Conservation (phyloP, 2,797 vertebrate genomes). For the Chelonia mydas region DNA sequence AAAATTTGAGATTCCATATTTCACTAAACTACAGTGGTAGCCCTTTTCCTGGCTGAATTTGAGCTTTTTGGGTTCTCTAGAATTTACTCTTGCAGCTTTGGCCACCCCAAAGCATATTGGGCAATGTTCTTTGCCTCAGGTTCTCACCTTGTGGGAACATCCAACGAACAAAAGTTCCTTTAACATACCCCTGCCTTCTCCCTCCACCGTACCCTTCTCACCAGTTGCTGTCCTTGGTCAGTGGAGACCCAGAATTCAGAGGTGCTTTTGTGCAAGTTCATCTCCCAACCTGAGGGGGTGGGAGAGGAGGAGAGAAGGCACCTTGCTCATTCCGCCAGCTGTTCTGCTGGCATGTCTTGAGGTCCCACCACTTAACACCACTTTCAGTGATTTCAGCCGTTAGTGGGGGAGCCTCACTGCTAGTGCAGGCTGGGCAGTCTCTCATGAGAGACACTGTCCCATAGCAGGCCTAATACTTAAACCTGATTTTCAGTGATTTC, state of each 20-base stretch:
- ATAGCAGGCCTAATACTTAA: not conserved
- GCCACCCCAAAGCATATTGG: not conserved
- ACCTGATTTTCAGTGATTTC: not conserved
- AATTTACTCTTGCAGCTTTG: not conserved
- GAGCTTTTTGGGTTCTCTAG: not conserved
- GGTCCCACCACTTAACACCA: not conserved
- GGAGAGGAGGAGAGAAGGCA: not conserved
- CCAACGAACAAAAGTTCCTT: not conserved
- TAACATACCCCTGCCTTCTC: not conserved
- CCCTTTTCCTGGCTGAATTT: not conserved
- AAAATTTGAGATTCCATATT: not conserved
- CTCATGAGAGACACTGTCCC: not conserved
- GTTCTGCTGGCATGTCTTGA: not conserved
- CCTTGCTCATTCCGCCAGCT: not conserved
- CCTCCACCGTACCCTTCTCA: not conserved
- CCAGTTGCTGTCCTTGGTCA: not conserved
- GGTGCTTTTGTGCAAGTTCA: not conserved
- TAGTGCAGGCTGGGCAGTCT: not conserved
- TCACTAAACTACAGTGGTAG: not conserved
- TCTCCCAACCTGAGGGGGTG: not conserved
- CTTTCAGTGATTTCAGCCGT: not conserved
- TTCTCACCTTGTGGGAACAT: not conserved
- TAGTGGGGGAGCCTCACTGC: not conserved
- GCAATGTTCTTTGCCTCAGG: not conserved
- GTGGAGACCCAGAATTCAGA: not conserved